Evolutionary conservation across 2,113 vertebrate genomes (phyloP).

Genomic region (Nycticorax nycticorax): DNA sequence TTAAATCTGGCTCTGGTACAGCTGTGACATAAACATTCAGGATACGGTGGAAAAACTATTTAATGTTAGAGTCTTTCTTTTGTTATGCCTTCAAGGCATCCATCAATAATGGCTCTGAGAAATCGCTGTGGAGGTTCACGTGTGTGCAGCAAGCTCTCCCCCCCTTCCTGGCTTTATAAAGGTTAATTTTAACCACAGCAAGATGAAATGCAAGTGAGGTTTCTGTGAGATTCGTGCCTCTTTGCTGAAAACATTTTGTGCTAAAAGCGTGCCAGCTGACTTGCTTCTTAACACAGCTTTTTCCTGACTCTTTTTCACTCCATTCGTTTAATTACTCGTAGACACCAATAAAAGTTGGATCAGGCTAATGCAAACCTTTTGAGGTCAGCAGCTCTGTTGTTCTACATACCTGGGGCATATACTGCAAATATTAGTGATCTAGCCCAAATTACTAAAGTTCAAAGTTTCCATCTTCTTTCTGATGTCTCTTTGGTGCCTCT

Average conservation of each 20-base stretch:
- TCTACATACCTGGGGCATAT: constrained; percentile 20
- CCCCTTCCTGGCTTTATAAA: background rate
- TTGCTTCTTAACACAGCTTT: constrained; percentile 12
- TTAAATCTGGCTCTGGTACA: constrained; percentile 52
- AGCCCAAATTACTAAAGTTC: constrained; percentile 33
- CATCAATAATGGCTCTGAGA: constrained; percentile 4
- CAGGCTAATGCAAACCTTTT: constrained; percentile 13
- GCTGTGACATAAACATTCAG: constrained; percentile 28
- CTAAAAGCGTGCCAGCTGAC: constrained; percentile 12
- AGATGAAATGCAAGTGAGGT: background rate
- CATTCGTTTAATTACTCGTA: background rate
- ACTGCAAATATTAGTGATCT: constrained; percentile 14
- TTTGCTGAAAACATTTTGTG: constrained; percentile 21
- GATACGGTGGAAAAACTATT: constrained; percentile 19
- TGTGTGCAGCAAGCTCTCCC: background rate
- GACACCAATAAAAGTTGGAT: background rate
- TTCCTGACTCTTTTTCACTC: background rate
- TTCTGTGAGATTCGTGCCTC: constrained; percentile 29
- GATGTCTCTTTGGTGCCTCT: constrained; percentile 39
- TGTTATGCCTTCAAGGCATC: constrained; percentile 36
- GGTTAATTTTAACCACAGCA: constrained; percentile 53
- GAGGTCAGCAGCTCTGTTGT: constrained; percentile 54
- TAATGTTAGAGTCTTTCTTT: constrained; percentile 25
- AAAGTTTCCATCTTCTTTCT: constrained; percentile 12
- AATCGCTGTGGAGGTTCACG: constrained; percentile 7